Conservation (phyloP, 2,888 invertebrate species). For the Caenorhabditis uteleia region DNA sequence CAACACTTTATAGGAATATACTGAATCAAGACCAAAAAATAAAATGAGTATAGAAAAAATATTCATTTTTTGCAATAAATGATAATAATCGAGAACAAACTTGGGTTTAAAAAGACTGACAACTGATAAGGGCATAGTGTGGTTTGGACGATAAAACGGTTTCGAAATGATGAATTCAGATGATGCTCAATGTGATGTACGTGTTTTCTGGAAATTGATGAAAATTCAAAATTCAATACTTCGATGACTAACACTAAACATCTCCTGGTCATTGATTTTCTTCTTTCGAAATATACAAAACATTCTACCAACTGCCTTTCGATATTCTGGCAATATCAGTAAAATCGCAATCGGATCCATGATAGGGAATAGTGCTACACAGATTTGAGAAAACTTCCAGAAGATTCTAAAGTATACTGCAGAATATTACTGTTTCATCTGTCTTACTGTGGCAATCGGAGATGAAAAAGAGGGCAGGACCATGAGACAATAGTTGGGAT, state of each 20-base stretch:
- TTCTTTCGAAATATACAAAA: not conserved
- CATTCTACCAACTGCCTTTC: not conserved
- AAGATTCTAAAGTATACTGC: no score
- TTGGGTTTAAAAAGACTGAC: no score
- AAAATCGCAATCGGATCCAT: slow-evolving; percentile 1
- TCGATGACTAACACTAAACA: no score
- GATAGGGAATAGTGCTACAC: not conserved
- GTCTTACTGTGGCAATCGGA: not conserved
- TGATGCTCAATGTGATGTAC: no score
- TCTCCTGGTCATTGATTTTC: no score
- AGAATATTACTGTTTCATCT: no score
- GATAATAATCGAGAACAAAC: not conserved
- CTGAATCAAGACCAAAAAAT: not conserved
- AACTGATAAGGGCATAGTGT: no score
- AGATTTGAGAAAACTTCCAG: not conserved
- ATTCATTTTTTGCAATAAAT: not conserved
- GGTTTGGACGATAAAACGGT: no score
- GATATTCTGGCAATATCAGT: slow-evolving; percentile 2
- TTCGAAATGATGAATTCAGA: no score
- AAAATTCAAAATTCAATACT: no score
- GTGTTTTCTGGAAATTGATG: no score
- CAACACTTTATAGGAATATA: slow-evolving; percentile 26
- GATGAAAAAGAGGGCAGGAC: not conserved
- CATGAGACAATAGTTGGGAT: not conserved
- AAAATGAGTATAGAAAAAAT: no score